Base-by-base conservation (phyloP, 2,113 vertebrate species). In the Lophochroa leadbeateri region DNA sequence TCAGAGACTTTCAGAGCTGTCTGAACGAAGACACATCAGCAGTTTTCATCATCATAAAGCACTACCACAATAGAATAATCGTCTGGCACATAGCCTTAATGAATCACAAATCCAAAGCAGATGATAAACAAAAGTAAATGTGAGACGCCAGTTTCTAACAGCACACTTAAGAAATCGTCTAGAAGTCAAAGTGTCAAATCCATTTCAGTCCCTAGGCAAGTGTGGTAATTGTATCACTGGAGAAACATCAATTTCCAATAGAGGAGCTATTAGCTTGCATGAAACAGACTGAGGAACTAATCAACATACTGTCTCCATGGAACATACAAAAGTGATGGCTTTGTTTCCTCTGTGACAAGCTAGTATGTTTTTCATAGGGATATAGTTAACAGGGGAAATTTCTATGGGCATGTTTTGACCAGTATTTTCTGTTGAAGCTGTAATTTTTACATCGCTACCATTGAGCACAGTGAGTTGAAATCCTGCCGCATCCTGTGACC, bases 51-150 rank as follows among this genome's bases (percentile, higher is more conserved):
- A 68, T 75, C 13, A 70, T 52, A 46, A 92, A 76, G 15, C 65
- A 39, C 75, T 79, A 58, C 46, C 50, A 25, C 14, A 35, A 64
- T 60, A 50, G 33, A 90, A 57, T 70, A 81, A 88, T 57, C 57
- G 91, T 84, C 82, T 95, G 94, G 47, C 81, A 80, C 6, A 17
- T 35, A 93, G 61, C 85, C 75, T 90, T 86, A 85, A 94, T 37
- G 57, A 67, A 69, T 76, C 49, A 77, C 43, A 83, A 90, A 77
- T 88, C 46, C 63, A 47, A 89, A 92, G 19, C 1, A 33, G 13
- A 44, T 18, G 39, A 35, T 70, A 92, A 88, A 72, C 24, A 75
- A 85, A 88, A 75, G 65, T 88, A 88, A 92, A 49, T 0, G 0
- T 84, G 49, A 86, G 74, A 58, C 60, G 16, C 11, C 64, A 44